Conservation (phyloP, 1,140 invertebrate species). For the Hermetia illucens region DNA sequence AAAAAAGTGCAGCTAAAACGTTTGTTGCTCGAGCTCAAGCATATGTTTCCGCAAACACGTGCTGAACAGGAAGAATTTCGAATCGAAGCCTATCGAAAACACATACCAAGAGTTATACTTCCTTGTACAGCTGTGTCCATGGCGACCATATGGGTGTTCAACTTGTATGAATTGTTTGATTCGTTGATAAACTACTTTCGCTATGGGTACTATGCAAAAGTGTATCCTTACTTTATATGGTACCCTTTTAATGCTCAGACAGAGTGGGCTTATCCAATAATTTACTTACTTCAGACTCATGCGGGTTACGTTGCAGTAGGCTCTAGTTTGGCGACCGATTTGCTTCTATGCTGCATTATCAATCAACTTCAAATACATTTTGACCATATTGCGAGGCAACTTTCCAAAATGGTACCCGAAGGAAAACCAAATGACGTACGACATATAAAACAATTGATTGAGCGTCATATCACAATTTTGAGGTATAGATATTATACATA, state of each 20-base stretch:
- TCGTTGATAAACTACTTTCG: constrained; percentile 18
- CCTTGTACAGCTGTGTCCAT: constrained; percentile 16
- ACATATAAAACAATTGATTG: constrained; percentile 11
- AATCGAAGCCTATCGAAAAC: constrained; percentile 4
- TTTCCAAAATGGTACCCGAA: constrained; percentile 10
- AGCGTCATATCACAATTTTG: constrained; percentile 18
- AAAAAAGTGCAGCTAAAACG: constrained; percentile 8
- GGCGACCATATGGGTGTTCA: constrained; percentile 21
- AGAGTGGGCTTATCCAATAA: constrained; percentile 15
- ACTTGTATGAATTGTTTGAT: constrained; percentile 17
- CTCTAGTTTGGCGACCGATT: constrained; percentile 17
- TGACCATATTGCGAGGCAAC: constrained; percentile 7
- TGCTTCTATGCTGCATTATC: constrained; percentile 18
- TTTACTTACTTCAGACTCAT: constrained; percentile 16
- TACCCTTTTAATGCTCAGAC: constrained; percentile 19
- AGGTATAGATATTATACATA: no score
- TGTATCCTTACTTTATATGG: constrained; percentile 20
- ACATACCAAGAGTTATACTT: constrained; percentile 11
- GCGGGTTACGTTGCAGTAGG: constrained; percentile 16
- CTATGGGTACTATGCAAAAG: constrained; percentile 9
- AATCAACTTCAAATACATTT: constrained; percentile 22
- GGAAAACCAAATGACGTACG: constrained; percentile 9
- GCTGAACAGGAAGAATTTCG: constrained; percentile 10
- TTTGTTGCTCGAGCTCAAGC: constrained; percentile 10
- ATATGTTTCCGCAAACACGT: constrained; percentile 12